These are phyloP conservation scores for Taphrorychus bicolor DNA, from an alignment of 2,888 invertebrate species.

Conservation along the genomic window DNA sequence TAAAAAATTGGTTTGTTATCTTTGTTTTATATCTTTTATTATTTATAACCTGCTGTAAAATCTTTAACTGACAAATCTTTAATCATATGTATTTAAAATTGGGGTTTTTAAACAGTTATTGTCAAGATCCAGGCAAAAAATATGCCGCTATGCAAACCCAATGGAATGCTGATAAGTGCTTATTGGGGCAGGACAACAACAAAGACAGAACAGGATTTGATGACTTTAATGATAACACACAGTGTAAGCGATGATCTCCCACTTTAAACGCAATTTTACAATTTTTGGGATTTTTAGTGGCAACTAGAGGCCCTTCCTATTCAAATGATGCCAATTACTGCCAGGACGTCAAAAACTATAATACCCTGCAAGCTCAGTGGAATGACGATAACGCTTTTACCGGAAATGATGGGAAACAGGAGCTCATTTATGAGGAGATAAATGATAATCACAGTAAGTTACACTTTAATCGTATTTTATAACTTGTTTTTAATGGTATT, in stretches of 20 bases:
- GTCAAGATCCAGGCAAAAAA: slow-evolving; percentile 37
- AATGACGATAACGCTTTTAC: slow-evolving; percentile 49
- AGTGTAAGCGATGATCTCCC: neutral
- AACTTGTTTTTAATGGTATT: too few relatives aligned
- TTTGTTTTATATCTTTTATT: too few relatives aligned
- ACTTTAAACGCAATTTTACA: neutral
- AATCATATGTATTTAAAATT: too few relatives aligned
- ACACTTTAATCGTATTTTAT: neutral
- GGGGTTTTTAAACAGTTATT: slow-evolving; percentile 16
- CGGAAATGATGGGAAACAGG: slow-evolving; percentile 49
- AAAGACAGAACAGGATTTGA: slow-evolving; percentile 49
- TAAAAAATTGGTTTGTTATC: too few relatives aligned
- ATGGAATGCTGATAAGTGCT: slow-evolving; percentile 51
- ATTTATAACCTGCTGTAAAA: too few relatives aligned
- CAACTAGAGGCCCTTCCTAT: slow-evolving; percentile 40
- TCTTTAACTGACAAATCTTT: too few relatives aligned
- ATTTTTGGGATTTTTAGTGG: neutral
- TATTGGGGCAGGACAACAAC: slow-evolving; percentile 46
- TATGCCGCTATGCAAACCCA: slow-evolving; percentile 48
- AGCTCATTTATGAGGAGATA: slow-evolving; percentile 46
- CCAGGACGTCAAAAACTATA: slow-evolving; percentile 39
- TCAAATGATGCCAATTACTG: slow-evolving; percentile 34
- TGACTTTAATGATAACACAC: slow-evolving; percentile 50
- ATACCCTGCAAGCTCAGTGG: slow-evolving; percentile 49
- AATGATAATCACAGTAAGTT: slow-evolving; percentile 50